These are phyloP conservation scores for Mystacides longicornis DNA, from an alignment of 2,888 invertebrate species.

Conservation along the genomic window DNA sequence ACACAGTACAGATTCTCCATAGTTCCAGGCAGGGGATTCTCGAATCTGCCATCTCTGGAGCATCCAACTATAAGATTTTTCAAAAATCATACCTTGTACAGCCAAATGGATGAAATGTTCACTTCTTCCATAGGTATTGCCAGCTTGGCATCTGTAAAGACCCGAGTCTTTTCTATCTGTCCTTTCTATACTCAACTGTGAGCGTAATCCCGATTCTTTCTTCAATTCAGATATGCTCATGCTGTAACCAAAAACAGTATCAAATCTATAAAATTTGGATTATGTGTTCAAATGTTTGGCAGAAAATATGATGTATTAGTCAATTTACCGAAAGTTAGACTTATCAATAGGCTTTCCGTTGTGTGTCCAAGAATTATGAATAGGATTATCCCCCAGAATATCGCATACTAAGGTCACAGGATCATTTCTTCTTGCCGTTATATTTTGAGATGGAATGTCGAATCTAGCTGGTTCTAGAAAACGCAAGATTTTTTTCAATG, in stretches of 20 bases:
- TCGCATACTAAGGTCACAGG: conserved; percentile 69
- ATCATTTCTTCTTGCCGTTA: conserved; percentile 69
- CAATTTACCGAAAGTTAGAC: conserved; percentile 53
- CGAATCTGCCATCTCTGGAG: too few species aligned
- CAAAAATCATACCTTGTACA: conserved; percentile 59
- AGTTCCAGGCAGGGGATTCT: too few species aligned
- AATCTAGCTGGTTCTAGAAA: conserved; percentile 69
- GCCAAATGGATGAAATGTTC: conserved; percentile 68
- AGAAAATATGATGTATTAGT: neutral
- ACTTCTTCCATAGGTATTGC: conserved; percentile 66
- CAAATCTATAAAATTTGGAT: too few species aligned
- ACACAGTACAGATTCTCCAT: neutral
- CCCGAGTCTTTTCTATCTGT: conserved; percentile 72
- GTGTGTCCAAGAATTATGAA: conserved; percentile 74
- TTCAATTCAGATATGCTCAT: conserved; percentile 67
- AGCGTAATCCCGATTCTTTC: conserved; percentile 64
- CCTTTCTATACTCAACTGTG: conserved; percentile 61
- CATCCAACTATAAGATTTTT: too few species aligned
- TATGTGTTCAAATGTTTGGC: neutral
- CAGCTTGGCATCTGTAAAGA: conserved; percentile 65
- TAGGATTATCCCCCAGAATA: conserved; percentile 75
- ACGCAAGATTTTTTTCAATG: neutral
- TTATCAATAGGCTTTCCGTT: conserved; percentile 60
- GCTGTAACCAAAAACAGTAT: too few species aligned
- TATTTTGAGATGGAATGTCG: conserved; percentile 65